A percentile compares a stretch with the other conserved stretches of the same genome.
Evolutionary conservation across 2,797 vertebrate genomes (phyloP).

Genomic region (Muraenolepis orangiensis): DNA sequence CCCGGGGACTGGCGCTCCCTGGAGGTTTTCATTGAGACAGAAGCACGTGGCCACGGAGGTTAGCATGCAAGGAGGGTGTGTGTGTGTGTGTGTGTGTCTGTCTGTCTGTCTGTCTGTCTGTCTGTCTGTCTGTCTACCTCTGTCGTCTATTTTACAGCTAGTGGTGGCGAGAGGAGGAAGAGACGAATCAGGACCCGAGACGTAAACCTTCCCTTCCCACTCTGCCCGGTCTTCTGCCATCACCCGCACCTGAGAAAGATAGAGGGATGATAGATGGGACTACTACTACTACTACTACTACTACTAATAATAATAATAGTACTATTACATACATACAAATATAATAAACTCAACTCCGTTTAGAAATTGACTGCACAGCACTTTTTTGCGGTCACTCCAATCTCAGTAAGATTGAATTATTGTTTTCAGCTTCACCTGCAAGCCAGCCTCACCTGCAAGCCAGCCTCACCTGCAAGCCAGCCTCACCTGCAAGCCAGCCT

Average conservation of each 20-base stretch:
- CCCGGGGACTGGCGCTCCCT: conserved; percentile 71
- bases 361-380: no score
- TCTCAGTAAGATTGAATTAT: no score
- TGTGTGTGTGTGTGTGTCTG: neutral
- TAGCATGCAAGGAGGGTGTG: neutral
- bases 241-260: conserved; percentile 68
- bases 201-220: conserved; percentile 73
- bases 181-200: conserved; percentile 60
- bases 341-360: no score
- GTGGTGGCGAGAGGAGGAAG: conserved; percentile 77
- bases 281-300: no score
- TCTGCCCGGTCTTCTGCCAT: conserved; percentile 67
- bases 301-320: no score
- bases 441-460: no score
- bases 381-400: no score
- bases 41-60: neutral
- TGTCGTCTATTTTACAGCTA: conserved; percentile 66
- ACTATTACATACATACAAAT: no score
- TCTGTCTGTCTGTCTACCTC: conserved; percentile 62
- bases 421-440: neutral
- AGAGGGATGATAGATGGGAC: neutral
- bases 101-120: neutral
- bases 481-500: no score
- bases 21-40: neutral
- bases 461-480: no score